These are phyloP conservation scores for Cataglyphis altisquamis DNA, from an alignment of 2,888 invertebrate species.

Conservation along the genomic window DNA sequence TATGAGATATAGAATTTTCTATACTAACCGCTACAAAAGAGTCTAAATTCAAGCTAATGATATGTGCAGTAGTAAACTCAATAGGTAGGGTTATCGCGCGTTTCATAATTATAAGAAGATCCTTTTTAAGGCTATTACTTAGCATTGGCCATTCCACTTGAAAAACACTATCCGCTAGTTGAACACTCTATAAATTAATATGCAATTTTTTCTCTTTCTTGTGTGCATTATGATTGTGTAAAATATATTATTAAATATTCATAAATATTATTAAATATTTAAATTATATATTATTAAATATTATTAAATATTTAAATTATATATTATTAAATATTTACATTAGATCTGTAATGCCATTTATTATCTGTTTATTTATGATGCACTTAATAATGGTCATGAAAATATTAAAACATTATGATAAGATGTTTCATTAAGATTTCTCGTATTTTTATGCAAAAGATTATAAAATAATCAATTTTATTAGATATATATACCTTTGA, in stretches of 20 bases:
- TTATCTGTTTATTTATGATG: neutral
- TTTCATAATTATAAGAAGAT: conserved; percentile 63
- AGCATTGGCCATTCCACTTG: conserved; percentile 67
- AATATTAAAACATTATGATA: neutral
- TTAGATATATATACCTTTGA: conserved; percentile 61
- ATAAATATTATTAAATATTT: too few species aligned
- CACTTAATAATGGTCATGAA: neutral
- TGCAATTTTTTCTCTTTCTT: neutral
- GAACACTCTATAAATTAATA: conserved; percentile 65
- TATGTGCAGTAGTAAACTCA: conserved; percentile 58
- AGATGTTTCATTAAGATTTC: neutral
- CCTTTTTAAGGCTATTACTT: conserved; percentile 35
- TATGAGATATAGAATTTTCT: neutral
- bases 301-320: neutral
- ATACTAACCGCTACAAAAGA: conserved; percentile 70
- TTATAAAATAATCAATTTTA: neutral
- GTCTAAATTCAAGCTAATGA: conserved; percentile 65
- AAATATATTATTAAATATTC: neutral
- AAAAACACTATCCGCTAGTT: conserved; percentile 58
- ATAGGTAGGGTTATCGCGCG: conserved; percentile 62
- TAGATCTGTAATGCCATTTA: neutral
- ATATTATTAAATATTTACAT: neutral
- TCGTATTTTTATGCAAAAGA: neutral
- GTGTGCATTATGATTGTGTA: neutral
- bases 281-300: too few species aligned